Evolutionary conservation across 2,113 vertebrate genomes (phyloP), one percentile per base, ranked within the genome.

Genomic region (Pelecanoides urinatrix): DNA sequence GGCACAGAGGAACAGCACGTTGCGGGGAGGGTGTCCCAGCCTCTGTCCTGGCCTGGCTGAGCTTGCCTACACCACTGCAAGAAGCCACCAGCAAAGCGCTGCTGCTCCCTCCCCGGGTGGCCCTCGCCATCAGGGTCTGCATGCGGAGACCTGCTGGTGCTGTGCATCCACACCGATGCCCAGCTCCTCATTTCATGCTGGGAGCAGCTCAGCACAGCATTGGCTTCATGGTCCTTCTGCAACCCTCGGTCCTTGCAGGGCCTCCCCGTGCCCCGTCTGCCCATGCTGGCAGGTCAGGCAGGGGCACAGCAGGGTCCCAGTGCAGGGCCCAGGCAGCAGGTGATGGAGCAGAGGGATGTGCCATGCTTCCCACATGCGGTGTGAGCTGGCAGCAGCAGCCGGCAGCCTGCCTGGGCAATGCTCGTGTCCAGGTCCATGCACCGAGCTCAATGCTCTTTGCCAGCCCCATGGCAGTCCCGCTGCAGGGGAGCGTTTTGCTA

Each of bases 191-290:
- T 4, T 63, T 45, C 2, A 0, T 22, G 45, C 50, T 61, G 50
- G 74, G 52, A 86, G 16, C 56, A 30, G 38, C 75, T 76, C 45
- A 52, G 73, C 59, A 6, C 58, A 3, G 0, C 58, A 2, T 9
- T 19, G 67, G 12, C 42, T 90, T 45, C 61, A 1, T 1, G 4
- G 4, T 52, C 18, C 23, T 36, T 38, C 49, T 34, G 49, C 70
- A 75, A 0, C 22, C 16, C 47, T 17, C 0, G 0, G 8, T 53
- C 61, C 47, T 50, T 18, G 32, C 66, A n/a, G 42, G 16, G 16
- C 8, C 20, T 6, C 52, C 38, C 56, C 0, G 0, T 59, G 78
- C 56, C 38, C 59, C 0, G 0, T 9, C 38, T 67, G 65, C 71
- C 49, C 0, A 0, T 16, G 66, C 86, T 71, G 52, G 66, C 88